Evolutionary conservation across 2,113 vertebrate species (phyloP).

Genomic region (Sceloporus tristichus): DNA sequence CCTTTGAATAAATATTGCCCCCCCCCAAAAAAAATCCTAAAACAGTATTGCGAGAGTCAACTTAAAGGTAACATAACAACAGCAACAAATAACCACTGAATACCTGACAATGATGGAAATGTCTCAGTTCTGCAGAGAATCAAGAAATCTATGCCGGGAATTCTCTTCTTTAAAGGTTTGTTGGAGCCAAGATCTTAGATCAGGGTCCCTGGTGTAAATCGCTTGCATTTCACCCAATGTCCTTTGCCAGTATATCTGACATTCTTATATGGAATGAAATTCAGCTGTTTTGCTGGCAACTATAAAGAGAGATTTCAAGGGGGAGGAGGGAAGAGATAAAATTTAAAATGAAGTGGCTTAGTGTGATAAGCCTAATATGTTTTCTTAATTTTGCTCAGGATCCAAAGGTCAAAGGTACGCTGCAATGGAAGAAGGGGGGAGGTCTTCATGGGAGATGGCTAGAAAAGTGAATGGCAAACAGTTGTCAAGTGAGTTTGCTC

Average conservation of each 20-base stretch:
- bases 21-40: too few relatives aligned
- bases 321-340: conserved; percentile 48
- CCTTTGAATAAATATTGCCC: too few relatives aligned
- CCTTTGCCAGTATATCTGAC: conserved; percentile 52
- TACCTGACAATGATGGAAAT: too few relatives aligned
- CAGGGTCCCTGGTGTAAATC: conserved; percentile 31
- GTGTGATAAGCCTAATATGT: conserved; percentile 38
- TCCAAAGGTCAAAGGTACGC: conserved; percentile 16
- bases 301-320: conserved; percentile 51
- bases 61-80: too few relatives aligned
- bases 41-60: too few relatives aligned
- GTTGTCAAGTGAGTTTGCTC: not conserved
- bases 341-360: conserved; percentile 43
- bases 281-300: conserved; percentile 63
- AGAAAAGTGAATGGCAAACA: conserved; percentile 21
- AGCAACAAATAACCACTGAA: too few relatives aligned
- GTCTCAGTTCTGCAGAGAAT: too few relatives aligned
- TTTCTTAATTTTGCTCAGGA: conserved; percentile 35
- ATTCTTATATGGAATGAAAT: conserved; percentile 55
- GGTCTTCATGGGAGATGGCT: not conserved
- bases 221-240: conserved; percentile 28
- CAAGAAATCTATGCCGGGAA: not conserved
- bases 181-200: too few relatives aligned
- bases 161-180: not conserved
- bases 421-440: conserved; percentile 1